Evolutionary conservation across 2,888 invertebrate species (phyloP).

Genomic region (Amphipyra berbera): DNA sequence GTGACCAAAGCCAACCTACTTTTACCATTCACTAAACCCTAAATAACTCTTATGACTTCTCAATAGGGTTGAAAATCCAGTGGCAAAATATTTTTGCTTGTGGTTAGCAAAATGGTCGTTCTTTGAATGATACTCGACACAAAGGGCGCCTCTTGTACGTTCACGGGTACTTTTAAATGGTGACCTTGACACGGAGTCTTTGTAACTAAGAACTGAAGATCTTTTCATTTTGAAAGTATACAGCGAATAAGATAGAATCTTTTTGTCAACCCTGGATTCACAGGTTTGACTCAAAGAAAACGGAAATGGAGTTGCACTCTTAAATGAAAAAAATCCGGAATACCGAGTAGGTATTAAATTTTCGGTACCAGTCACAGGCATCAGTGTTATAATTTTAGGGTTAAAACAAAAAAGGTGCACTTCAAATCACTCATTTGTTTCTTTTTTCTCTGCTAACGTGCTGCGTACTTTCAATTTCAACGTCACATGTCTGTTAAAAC

Average conservation of each 20-base stretch:
- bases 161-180: slow-evolving; percentile 58
- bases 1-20: slow-evolving; percentile 39
- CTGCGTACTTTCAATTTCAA: too few species aligned
- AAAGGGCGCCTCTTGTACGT: slow-evolving; percentile 54
- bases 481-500: too few species aligned
- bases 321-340: too few species aligned
- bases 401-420: too few species aligned
- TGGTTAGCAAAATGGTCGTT: slow-evolving; percentile 47
- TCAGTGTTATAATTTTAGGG: too few species aligned
- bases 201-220: slow-evolving; percentile 53
- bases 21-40: slow-evolving; percentile 11
- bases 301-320: slow-evolving; percentile 4
- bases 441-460: too few species aligned
- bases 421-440: too few species aligned
- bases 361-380: too few species aligned
- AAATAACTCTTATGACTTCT: background rate
- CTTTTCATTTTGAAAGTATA: slow-evolving; percentile 51
- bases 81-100: slow-evolving; percentile 18
- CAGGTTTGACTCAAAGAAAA: too few species aligned
- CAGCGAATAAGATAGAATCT: slow-evolving; percentile 41
- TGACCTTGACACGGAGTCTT: slow-evolving; percentile 58
- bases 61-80: slow-evolving; percentile 29
- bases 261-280: slow-evolving; percentile 36
- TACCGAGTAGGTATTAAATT: too few species aligned
- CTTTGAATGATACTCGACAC: slow-evolving; percentile 58